Conservation (phyloP, 2,797 vertebrate species). For the Triplophysa bombifrons region DNA sequence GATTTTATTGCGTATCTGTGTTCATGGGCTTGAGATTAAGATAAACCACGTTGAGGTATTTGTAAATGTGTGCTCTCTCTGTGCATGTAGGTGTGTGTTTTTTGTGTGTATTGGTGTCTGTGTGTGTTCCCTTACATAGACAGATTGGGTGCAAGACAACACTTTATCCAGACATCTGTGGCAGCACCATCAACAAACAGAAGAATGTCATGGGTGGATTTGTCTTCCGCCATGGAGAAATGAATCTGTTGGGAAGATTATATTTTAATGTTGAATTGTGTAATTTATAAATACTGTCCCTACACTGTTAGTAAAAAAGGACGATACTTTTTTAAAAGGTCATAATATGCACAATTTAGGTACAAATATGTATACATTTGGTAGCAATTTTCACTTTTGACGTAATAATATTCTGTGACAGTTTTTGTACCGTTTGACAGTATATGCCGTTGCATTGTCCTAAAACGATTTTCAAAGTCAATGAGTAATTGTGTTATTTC, state of each 20-base stretch:
- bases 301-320: no score
- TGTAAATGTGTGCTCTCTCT: neutral
- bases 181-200: conserved; percentile 30
- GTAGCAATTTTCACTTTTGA: no score
- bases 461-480: no score
- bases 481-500: no score
- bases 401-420: no score
- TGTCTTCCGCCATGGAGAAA: conserved; percentile 2
- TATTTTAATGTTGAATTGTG: neutral
- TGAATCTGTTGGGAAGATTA: neutral
- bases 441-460: no score
- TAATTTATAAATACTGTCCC: neutral
- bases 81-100: conserved; percentile 7
- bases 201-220: conserved; percentile 28
- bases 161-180: conserved; percentile 39
- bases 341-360: no score
- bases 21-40: conserved; percentile 2
- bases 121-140: conserved; percentile 19
- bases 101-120: neutral
- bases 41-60: conserved; percentile 5
- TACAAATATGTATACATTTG: no score
- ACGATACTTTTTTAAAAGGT: no score
- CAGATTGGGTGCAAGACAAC: conserved; percentile 36
- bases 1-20: conserved; percentile 13
- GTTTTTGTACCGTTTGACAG: no score